Conservation (phyloP, 2,113 vertebrate species). For the Thermophis baileyi region DNA sequence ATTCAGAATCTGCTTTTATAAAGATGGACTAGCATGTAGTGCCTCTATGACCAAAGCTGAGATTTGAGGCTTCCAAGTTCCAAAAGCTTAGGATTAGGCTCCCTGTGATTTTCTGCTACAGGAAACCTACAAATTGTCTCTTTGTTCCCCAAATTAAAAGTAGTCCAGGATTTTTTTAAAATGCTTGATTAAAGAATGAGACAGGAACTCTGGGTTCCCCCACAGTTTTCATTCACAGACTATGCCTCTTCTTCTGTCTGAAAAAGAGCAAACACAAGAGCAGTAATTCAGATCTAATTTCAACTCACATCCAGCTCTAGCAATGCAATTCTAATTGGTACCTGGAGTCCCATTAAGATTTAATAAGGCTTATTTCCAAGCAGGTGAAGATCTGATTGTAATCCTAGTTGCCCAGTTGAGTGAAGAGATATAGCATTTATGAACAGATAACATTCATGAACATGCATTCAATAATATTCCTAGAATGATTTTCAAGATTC, state of each 20-base stretch:
- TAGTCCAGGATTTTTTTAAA: not conserved
- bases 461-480: not conserved
- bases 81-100: not conserved
- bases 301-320: not conserved
- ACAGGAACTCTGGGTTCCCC: not conserved
- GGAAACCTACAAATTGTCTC: not conserved
- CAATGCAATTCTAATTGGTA: not conserved
- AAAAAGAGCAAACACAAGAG: not conserved
- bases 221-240: not conserved
- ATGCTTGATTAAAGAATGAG: not conserved
- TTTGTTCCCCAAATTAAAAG: not conserved
- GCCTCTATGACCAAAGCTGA: not conserved
- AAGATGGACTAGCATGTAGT: not conserved
- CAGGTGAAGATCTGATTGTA: not conserved
- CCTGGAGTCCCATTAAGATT: not conserved
- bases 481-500: not conserved
- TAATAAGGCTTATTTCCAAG: not conserved
- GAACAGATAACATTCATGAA: not conserved
- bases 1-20: not conserved
- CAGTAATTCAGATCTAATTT: not conserved
- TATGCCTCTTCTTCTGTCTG: not conserved
- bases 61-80: not conserved
- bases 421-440: not conserved
- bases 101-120: not conserved
- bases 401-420: not conserved